Evolutionary conservation across 2,113 vertebrate genomes (phyloP).

Genomic region (Benitochromis conjunctus): DNA sequence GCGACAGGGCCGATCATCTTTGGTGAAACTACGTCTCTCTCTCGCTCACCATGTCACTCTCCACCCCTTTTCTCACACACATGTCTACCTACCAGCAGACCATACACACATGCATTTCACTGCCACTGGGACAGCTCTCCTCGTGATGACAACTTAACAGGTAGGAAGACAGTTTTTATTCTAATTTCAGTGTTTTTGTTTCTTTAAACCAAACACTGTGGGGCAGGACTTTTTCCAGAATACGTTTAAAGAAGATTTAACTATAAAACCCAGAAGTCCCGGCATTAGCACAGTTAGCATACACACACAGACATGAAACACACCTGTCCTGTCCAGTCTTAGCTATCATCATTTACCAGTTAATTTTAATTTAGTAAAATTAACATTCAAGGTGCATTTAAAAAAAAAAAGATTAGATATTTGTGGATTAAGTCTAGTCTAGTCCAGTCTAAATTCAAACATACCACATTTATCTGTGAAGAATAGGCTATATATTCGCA

Average conservation of each 20-base stretch:
- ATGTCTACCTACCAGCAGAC: slow-evolving; percentile 18
- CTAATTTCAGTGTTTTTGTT: neutral
- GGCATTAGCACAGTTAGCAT: neutral
- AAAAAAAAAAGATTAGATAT: too few relatives aligned
- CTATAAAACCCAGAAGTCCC: neutral
- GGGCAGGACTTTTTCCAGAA: neutral
- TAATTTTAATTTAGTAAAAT: neutral
- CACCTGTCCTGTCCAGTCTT: neutral
- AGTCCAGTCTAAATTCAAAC: neutral
- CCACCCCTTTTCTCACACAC: slow-evolving; percentile 29
- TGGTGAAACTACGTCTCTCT: slow-evolving; percentile 14
- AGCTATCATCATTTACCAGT: neutral
- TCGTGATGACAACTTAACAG: slow-evolving; percentile 39
- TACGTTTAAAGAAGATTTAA: neutral
- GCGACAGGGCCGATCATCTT: slow-evolving; percentile 1
- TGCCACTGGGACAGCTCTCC: neutral
- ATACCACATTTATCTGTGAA: neutral
- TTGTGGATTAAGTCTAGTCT: neutral
- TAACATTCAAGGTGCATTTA: neutral
- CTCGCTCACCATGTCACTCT: neutral
- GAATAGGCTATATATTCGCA: neutral
- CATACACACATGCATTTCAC: slow-evolving; percentile 14
- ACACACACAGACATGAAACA: neutral
- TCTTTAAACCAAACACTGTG: neutral
- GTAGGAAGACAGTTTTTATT: slow-evolving; percentile 11